Evolutionary conservation across 1,140 invertebrate species (phyloP).

Genomic region (Globodera rostochiensis): DNA sequence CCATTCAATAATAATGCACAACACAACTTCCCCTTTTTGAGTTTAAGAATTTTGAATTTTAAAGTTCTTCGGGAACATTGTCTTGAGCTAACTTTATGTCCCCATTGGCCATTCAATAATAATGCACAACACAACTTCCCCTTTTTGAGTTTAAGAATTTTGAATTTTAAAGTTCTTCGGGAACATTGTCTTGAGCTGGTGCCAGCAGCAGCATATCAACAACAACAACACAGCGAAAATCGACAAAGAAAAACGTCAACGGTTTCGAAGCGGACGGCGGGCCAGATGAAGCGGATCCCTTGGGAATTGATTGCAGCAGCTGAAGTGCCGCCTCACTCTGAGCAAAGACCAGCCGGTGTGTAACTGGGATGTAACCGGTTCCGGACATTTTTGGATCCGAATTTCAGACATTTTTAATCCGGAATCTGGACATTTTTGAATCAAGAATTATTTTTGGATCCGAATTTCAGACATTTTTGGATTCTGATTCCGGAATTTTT

Average conservation of each 20-base stretch:
- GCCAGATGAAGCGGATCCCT: conserved; percentile 10
- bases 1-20: too few species aligned
- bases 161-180: conserved; percentile 2
- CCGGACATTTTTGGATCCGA: too few species aligned
- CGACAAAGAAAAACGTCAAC: background rate
- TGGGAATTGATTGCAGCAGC: conserved; percentile 25
- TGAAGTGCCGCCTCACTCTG: conserved; percentile 24
- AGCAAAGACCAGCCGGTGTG: conserved; percentile 6
- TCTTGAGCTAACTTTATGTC: too few species aligned
- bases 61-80: conserved; percentile 18
- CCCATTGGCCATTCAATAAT: too few species aligned
- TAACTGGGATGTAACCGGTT: background rate
- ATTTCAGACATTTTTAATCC: too few species aligned
- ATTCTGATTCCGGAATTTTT: too few species aligned
- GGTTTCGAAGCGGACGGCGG: background rate
- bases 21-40: too few species aligned
- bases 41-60: background rate
- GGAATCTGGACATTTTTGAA: too few species aligned
- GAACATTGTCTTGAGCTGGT: conserved; percentile 21
- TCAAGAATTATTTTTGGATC: too few species aligned
- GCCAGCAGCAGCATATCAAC: background rate
- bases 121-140: too few species aligned
- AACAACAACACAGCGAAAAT: background rate
- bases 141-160: too few species aligned
- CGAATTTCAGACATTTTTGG: too few species aligned